Conservation (phyloP, 2,113 vertebrate species). For the Sialia sialis region DNA sequence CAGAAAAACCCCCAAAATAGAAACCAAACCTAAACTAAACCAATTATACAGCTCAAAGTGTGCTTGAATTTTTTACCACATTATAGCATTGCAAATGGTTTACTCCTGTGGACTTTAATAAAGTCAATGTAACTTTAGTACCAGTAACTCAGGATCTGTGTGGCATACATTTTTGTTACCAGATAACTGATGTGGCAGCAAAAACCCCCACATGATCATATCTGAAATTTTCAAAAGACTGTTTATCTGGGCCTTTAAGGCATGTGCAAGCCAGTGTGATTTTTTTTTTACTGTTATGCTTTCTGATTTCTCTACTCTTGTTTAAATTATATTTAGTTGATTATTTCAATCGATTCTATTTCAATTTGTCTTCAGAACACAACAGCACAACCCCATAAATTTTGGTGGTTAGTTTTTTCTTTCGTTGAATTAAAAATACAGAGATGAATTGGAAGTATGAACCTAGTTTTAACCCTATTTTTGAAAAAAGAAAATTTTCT, state of each 20-base stretch:
- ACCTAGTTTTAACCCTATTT: not conserved
- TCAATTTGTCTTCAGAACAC: not conserved
- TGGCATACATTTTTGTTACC: not conserved
- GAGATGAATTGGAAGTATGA: not conserved
- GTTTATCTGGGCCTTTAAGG: not conserved
- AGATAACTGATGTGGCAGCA: not conserved
- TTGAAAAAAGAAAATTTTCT: not conserved
- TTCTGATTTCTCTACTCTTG: not conserved
- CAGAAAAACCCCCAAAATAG: not conserved
- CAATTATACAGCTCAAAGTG: rapidly evolving
- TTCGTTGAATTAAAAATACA: not conserved
- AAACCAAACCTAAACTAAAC: not conserved
- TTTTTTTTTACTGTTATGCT: not conserved
- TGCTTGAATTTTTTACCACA: not conserved
- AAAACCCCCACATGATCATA: not conserved
- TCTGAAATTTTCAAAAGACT: not conserved
- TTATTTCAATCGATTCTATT: not conserved
- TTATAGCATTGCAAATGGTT: not conserved
- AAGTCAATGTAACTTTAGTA: not conserved
- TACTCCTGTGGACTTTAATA: not conserved
- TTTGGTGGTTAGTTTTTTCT: not conserved
- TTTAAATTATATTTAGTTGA: not conserved
- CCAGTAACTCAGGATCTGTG: not conserved
- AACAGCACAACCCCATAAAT: not conserved
- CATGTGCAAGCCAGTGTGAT: not conserved